Percentiles rank a stretch among this genome's conserved stretches.
These are phyloP conservation scores for Rhabdophis nuchalis DNA, from an alignment of 2,797 vertebrate species.

Conservation along the genomic window DNA sequence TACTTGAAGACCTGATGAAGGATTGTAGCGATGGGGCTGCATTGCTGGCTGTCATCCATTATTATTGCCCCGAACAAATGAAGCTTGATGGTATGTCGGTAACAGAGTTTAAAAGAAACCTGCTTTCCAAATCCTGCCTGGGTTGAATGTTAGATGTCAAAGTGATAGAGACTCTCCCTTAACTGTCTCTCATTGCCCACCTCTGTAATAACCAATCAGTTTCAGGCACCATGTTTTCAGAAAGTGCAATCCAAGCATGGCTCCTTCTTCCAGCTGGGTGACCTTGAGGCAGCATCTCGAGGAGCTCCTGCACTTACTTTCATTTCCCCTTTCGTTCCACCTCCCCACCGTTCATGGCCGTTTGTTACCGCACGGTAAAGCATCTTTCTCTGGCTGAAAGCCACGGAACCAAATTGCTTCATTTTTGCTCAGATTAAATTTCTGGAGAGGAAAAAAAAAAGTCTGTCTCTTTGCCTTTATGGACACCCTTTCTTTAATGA, in stretches of 20 bases:
- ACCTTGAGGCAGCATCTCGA: too few relatives aligned
- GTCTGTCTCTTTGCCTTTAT: neutral
- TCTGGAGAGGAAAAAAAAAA: neutral
- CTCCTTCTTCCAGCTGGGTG: too few relatives aligned
- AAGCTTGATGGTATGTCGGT: slow-evolving; percentile 84
- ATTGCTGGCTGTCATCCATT: slow-evolving; percentile 87
- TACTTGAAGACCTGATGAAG: slow-evolving; percentile 89
- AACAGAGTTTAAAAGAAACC: neutral
- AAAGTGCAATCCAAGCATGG: neutral
- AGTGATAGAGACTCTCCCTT: too few relatives aligned
- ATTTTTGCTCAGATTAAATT: neutral
- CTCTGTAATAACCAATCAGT: neutral
- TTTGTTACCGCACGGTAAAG: neutral
- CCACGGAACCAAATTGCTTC: neutral
- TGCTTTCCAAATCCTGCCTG: too few relatives aligned
- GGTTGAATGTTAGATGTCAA: too few relatives aligned
- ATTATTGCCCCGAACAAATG: slow-evolving; percentile 92
- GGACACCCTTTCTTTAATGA: neutral
- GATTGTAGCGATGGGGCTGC: slow-evolving; percentile 86
- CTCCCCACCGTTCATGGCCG: neutral
- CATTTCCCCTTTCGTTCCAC: neutral
- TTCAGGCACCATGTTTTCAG: neutral
- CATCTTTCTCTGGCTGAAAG: neutral
- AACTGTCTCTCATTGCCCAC: too few relatives aligned
- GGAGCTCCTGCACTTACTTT: neutral